Conservation (phyloP, 2,797 vertebrate species). For the Mastacembelus armatus region DNA sequence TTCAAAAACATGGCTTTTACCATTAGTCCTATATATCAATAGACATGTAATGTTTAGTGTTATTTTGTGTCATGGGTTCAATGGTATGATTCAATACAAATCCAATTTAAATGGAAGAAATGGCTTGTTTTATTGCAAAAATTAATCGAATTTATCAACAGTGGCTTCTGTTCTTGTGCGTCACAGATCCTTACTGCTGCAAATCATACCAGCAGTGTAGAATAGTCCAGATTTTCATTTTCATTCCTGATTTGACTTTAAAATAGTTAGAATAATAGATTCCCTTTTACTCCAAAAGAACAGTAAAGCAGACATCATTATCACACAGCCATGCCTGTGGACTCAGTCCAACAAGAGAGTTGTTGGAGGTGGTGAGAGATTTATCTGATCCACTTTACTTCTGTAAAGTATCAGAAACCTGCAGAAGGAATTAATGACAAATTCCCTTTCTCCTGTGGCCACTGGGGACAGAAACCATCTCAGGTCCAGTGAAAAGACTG, state of each 20-base stretch:
- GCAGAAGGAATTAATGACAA: constrained; percentile 53
- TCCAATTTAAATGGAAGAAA: neutral
- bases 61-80: neutral
- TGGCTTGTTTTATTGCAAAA: neutral
- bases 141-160: neutral
- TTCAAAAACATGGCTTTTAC: neutral
- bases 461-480: constrained; percentile 53
- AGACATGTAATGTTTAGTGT: neutral
- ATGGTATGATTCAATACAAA: neutral
- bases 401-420: constrained; percentile 52
- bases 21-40: neutral
- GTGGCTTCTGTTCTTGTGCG: neutral
- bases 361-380: constrained; percentile 53
- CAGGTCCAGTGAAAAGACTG: constrained; percentile 8
- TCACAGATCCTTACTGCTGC: neutral
- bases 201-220: neutral
- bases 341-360: constrained; percentile 39
- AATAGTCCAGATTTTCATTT: constrained; percentile 8
- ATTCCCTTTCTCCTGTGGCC: constrained; percentile 47
- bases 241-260: constrained; percentile 13
- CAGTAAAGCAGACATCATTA: constrained; percentile 39
- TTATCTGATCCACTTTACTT: constrained; percentile 40
- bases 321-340: constrained; percentile 33
- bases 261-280: constrained; percentile 28
- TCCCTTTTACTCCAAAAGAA: constrained; percentile 14